phyloP scores from a whole-genome alignment of 2,888 invertebrate genomes.

The Vesta saturnalis region DNA sequence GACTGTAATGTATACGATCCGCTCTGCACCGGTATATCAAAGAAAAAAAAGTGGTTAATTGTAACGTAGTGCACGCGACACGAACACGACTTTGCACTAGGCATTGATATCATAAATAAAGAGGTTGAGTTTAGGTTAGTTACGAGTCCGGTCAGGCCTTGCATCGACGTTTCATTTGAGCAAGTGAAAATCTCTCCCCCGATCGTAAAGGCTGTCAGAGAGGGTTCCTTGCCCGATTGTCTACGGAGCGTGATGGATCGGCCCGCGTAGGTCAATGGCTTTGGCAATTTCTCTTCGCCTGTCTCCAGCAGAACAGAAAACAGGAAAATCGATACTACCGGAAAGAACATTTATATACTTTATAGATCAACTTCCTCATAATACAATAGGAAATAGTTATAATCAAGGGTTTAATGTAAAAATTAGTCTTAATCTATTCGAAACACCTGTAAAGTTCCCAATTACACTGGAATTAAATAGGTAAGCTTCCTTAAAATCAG shows the following conservation, averaged over 20 bases:
- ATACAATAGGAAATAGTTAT: conserved; percentile 11
- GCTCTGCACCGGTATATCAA: conserved; percentile 32
- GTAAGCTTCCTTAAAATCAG: no score
- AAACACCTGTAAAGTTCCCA: no score
- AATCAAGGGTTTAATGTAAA: not conserved
- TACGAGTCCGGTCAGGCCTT: conserved; percentile 39
- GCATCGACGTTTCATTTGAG: conserved; percentile 40
- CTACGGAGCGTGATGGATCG: conserved; percentile 63
- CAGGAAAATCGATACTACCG: conserved; percentile 56
- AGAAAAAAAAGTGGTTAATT: conserved; percentile 26
- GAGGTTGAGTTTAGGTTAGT: conserved; percentile 32
- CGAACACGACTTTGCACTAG: conserved; percentile 41
- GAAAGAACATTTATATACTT: conserved; percentile 48
- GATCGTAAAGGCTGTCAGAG: conserved; percentile 42
- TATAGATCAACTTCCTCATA: conserved; percentile 28
- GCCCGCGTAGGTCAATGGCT: conserved; percentile 70
- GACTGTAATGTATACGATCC: conserved; percentile 46
- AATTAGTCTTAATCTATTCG: no score
- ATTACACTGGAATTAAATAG: no score
- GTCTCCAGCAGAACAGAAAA: conserved; percentile 64
- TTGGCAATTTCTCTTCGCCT: conserved; percentile 70
- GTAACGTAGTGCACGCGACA: conserved; percentile 35
- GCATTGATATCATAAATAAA: conserved; percentile 38
- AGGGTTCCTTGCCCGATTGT: conserved; percentile 44
- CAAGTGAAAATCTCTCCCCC: conserved; percentile 42